Percentiles rank a stretch among this genome's conserved stretches.
phyloP scores from a whole-genome alignment of 2,797 vertebrate species.

The Parauchenoglanis punctatus region DNA sequence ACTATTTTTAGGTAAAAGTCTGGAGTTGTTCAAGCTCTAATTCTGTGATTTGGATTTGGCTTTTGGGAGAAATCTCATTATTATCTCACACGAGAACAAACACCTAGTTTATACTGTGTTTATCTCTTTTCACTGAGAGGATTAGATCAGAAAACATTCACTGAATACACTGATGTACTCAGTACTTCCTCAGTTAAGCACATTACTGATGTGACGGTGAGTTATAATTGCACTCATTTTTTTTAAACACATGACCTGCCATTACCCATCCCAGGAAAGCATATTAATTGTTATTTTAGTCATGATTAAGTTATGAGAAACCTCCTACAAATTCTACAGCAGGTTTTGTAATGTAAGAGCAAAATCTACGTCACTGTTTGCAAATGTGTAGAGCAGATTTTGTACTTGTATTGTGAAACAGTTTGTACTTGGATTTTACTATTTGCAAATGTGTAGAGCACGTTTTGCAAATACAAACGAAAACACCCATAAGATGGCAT shows the following conservation, averaged over 20 bases:
- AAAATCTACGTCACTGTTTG: background rate
- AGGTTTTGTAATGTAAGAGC: background rate
- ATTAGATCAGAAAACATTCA: background rate
- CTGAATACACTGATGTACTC: background rate
- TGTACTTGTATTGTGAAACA: conserved; percentile 26
- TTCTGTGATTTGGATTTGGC: background rate
- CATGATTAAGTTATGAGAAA: background rate
- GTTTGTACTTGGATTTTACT: conserved; percentile 24
- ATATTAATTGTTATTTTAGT: background rate
- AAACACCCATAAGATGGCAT: conserved; percentile 23
- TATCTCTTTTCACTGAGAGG: background rate
- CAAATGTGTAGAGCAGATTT: conserved; percentile 25
- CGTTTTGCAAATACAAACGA: conserved; percentile 39
- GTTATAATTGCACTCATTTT: background rate
- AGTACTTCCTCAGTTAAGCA: background rate
- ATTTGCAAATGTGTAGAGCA: conserved; percentile 24
- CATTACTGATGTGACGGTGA: background rate
- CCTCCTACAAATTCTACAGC: background rate
- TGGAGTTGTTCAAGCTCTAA: background rate
- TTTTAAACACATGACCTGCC: background rate
- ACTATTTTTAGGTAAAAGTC: background rate
- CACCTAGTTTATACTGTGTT: conserved; percentile 1
- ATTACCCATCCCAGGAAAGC: background rate
- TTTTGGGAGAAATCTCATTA: background rate
- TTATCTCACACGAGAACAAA: conserved; percentile 10